These are phyloP conservation scores for Myripristis jacobus DNA, from an alignment of 2,797 vertebrate genomes.

Conservation along the genomic window DNA sequence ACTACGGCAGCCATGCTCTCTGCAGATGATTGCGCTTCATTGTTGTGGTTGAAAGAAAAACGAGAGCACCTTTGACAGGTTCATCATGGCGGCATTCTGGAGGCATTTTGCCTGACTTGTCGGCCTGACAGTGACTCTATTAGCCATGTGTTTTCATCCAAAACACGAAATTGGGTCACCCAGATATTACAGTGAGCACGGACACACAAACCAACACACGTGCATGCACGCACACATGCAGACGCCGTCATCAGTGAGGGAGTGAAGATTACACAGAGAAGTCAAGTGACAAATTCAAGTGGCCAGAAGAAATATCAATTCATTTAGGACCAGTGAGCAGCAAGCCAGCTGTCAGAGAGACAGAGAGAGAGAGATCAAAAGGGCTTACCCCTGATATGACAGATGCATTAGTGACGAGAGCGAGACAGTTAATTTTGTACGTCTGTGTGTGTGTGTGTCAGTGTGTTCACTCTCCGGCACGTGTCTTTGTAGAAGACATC, in stretches of 20 bases:
- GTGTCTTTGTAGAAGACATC: too few relatives aligned
- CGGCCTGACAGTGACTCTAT: conserved; percentile 71
- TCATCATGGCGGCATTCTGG: conserved; percentile 64
- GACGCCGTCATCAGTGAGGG: conserved; percentile 50
- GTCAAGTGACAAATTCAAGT: conserved; percentile 83
- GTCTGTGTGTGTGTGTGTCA: conserved; percentile 43
- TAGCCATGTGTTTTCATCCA: conserved; percentile 72
- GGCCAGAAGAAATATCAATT: conserved; percentile 83
- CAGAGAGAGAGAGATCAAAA: conserved; percentile 67
- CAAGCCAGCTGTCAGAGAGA: conserved; percentile 74
- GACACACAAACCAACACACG: conserved; percentile 34
- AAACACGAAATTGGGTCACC: conserved; percentile 53
- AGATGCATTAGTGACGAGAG: conserved; percentile 77
- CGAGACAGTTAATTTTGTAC: conserved; percentile 75
- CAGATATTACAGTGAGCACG: conserved; percentile 51
- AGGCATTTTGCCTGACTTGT: conserved; percentile 60
- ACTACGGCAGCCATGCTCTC: conserved; percentile 46
- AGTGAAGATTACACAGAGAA: conserved; percentile 77
- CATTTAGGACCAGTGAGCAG: conserved; percentile 81
- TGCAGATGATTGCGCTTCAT: conserved; percentile 48
- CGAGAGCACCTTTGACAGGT: conserved; percentile 72
- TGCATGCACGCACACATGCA: conserved; percentile 34
- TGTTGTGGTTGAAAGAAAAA: conserved; percentile 62
- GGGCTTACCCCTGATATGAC: conserved; percentile 73
- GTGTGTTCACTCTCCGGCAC: too few relatives aligned